A percentile compares a stretch with the other conserved stretches of the same genome.
phyloP scores from a whole-genome alignment of 2,113 vertebrate species.

The Phalacrocorax pelagicus region DNA sequence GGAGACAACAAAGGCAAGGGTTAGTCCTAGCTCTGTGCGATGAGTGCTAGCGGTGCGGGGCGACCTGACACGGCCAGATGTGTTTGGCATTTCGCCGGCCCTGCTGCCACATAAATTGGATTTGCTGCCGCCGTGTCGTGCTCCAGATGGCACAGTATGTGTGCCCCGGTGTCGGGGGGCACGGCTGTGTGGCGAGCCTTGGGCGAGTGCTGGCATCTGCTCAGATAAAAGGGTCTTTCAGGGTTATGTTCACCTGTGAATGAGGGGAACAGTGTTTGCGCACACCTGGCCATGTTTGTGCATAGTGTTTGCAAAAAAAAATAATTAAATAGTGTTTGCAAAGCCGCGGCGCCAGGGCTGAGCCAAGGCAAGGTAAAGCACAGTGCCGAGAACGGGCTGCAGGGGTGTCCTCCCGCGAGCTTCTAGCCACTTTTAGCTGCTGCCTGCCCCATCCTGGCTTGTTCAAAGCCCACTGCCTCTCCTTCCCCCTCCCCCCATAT shows the following conservation, averaged over 20 bases:
- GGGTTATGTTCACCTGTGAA: neutral
- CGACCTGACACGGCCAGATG: neutral
- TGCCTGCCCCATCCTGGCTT: neutral
- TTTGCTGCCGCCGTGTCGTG: neutral
- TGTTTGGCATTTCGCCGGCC: neutral
- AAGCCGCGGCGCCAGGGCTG: neutral
- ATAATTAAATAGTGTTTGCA: neutral
- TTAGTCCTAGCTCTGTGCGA: neutral
- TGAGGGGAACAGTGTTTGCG: neutral
- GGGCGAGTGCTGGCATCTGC: neutral
- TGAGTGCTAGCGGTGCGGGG: neutral
- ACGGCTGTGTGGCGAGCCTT: rapidly evolving
- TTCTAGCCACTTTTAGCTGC: neutral
- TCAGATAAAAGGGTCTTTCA: neutral
- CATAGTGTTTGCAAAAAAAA: neutral
- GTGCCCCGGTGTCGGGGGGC: neutral
- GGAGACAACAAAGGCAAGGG: neutral
- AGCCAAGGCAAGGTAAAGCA: neutral
- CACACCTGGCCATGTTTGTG: rapidly evolving
- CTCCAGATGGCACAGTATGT: neutral
- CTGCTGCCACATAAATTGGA: neutral
- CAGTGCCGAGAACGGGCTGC: neutral
- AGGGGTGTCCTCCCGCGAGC: neutral
- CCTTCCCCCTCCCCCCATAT: rapidly evolving
- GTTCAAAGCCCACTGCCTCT: neutral